Evolutionary conservation across 2,113 vertebrate species (phyloP).

Genomic region (Silurus meridionalis): DNA sequence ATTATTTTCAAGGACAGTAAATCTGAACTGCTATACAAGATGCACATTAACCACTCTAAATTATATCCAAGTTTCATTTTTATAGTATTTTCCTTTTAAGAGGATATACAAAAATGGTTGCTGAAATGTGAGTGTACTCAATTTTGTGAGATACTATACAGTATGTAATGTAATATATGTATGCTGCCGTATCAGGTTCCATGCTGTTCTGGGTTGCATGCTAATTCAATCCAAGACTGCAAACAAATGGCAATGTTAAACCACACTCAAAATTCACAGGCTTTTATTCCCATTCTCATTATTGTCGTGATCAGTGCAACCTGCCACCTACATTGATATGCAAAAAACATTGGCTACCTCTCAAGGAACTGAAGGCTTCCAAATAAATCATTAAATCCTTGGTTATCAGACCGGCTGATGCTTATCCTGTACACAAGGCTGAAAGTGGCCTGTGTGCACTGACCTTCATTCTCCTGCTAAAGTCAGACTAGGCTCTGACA

Average conservation of each 20-base stretch:
- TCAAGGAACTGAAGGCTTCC: background rate
- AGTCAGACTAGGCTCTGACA: background rate
- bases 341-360: background rate
- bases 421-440: background rate
- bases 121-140: too few species aligned
- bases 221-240: conserved; percentile 1
- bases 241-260: background rate
- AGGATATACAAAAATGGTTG: too few species aligned
- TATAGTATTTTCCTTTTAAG: too few species aligned
- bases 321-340: conserved; percentile 42
- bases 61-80: too few species aligned
- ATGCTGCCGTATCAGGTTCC: background rate
- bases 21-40: too few species aligned
- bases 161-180: too few species aligned
- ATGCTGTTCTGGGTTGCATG: background rate
- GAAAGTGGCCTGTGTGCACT: background rate
- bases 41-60: too few species aligned
- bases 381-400: conserved; percentile 14
- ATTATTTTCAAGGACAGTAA: too few species aligned
- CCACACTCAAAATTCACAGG: conserved; percentile 21
- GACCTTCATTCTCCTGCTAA: background rate
- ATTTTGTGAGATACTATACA: too few species aligned
- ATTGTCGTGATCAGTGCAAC: conserved; percentile 41
- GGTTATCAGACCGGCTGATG: background rate
- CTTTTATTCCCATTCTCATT: background rate